Base-by-base conservation (phyloP, 2,888 invertebrate species). In the Andrena marginata region DNA sequence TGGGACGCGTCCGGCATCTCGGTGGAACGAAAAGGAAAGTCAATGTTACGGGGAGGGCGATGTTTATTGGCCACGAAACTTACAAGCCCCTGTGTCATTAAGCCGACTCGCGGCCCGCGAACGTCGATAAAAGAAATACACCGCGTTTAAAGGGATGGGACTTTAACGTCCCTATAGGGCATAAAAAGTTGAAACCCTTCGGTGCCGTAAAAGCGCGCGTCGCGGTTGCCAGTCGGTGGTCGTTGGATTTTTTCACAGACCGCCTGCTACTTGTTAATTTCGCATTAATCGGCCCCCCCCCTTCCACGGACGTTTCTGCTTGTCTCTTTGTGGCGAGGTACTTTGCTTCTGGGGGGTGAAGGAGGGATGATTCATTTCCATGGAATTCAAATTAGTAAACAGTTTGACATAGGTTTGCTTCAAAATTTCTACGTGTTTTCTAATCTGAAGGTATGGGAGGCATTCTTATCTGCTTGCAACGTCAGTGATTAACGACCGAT, bases 81-180 rank as follows among this genome's bases (percentile, higher is more conserved):
- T 80, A 80, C 87, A 80, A 70, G 86, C 85, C 77, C 13, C 72
- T 75, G 82, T 75, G 82, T 82, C 87, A 82, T 85, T 86, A 82
- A 86, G 74, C 74, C 74, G 73, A 16, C 42, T 42, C 69, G 54
- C 87, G 67, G 76, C 64, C 83, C 87, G 87, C 87, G 77, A 87
- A 83, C 69, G 87, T 85, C 87, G 85, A 87, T 87, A 84, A 85
- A 87, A 85, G 87, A 87, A 87, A 87, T 87, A 87, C 62, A 70
- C 69, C 78, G 78, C 71, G 83, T 81, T 85, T 87, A 87, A 87
- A 87, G 85, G 85, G 83, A 87, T 70, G 85, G 74, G 83, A 83
- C 87, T 87, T 87, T 87, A 87, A 87, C 87, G 85, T 75, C 60
- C 83, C 83, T 78, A 87, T 87, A 85, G 80, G 78, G 63, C 75